Evolutionary conservation across 2,888 invertebrate genomes (phyloP).

Genomic region (Itoplectis maculator): DNA sequence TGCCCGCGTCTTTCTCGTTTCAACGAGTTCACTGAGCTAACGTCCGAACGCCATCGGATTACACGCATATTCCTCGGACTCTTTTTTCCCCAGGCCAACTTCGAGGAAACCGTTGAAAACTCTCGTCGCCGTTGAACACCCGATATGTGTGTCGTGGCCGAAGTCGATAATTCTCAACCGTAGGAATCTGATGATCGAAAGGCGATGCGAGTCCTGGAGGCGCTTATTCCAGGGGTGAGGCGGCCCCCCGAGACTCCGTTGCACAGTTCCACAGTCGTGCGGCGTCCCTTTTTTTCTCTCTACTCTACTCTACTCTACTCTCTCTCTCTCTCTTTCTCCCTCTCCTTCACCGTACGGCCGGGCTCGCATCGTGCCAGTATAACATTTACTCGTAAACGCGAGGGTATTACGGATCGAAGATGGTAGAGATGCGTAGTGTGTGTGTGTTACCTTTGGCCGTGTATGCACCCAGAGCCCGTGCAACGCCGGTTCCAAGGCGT

Average conservation of each 20-base stretch:
- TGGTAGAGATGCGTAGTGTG: slow-evolving; percentile 71
- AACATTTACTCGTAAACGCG: slow-evolving; percentile 76
- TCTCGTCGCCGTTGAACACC: slow-evolving; percentile 62
- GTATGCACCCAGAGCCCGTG: slow-evolving; percentile 17
- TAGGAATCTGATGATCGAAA: slow-evolving; percentile 81
- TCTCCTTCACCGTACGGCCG: background rate
- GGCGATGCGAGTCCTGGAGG: slow-evolving; percentile 75
- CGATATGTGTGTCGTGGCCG: slow-evolving; percentile 72
- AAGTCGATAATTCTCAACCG: slow-evolving; percentile 77
- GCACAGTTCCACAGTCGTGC: slow-evolving; percentile 28
- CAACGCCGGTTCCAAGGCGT: slow-evolving; percentile 17
- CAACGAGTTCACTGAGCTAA: too few relatives aligned
- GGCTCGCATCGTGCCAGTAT: slow-evolving; percentile 62
- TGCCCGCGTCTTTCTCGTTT: background rate
- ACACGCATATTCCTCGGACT: background rate
- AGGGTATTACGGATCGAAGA: slow-evolving; percentile 78
- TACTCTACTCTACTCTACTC: too few relatives aligned
- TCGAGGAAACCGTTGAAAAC: background rate
- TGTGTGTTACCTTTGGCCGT: slow-evolving; percentile 30
- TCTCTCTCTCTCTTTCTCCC: slow-evolving; percentile 17
- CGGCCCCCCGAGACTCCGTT: slow-evolving; percentile 63
- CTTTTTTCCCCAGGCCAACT: background rate
- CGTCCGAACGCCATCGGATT: too few relatives aligned
- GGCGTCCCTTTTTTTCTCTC: slow-evolving; percentile 55
- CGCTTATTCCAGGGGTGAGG: slow-evolving; percentile 68